Percentiles rank a stretch among this genome's conserved stretches.
Evolutionary conservation across 64 coral and sea anemone genomes (phyloP).

Genomic region (Dendrophyllia cribrosa): DNA sequence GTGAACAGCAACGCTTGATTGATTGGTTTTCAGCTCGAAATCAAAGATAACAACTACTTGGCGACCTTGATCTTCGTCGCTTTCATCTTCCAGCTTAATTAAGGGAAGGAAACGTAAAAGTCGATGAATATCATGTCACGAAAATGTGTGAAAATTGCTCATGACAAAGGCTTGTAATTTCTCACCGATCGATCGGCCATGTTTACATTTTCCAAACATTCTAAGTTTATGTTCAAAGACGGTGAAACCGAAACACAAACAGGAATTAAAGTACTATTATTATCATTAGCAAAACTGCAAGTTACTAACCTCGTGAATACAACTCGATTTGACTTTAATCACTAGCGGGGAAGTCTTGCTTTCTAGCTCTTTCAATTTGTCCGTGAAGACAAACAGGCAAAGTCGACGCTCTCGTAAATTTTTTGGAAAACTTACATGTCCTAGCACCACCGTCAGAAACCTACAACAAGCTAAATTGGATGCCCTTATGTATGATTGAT

Average conservation of each 20-base stretch:
- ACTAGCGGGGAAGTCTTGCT: neutral
- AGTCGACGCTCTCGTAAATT: conserved; percentile 2
- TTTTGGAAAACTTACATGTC: conserved; percentile 37
- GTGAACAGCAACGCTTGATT: neutral
- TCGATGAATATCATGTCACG: no score
- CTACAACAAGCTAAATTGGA: conserved; percentile 49
- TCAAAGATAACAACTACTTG: neutral
- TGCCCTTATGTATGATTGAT: neutral
- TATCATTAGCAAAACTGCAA: no score
- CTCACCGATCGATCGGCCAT: no score
- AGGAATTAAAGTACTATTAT: no score
- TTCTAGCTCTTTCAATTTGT: conserved; percentile 5
- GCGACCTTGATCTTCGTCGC: neutral
- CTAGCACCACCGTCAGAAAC: conserved; percentile 13
- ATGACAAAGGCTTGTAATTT: no score
- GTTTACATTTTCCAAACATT: no score
- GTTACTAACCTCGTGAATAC: conserved; percentile 20
- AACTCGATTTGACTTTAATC: conserved; percentile 26
- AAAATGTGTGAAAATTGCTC: neutral
- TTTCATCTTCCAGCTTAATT: neutral
- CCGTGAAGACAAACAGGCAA: neutral
- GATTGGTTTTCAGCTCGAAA: neutral
- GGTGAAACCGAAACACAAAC: neutral
- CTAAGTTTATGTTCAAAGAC: no score
- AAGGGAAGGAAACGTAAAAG: neutral